These are phyloP conservation scores for Epirrhoe alternata DNA, from an alignment of 2,888 invertebrate genomes.

Conservation along the genomic window DNA sequence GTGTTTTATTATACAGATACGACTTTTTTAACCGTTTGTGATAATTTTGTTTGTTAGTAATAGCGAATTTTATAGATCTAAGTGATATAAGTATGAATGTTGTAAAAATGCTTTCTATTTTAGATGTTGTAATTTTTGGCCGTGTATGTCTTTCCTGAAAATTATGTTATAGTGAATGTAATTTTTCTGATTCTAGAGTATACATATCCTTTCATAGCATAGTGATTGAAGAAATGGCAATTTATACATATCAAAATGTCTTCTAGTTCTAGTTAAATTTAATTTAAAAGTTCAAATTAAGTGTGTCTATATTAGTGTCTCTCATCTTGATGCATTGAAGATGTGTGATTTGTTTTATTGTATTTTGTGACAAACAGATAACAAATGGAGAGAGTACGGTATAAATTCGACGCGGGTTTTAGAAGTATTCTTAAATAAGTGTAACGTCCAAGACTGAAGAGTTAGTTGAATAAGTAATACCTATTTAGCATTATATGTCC, in stretches of 20 bases:
- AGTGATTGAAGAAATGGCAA: conserved; percentile 40
- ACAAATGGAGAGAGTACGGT: conserved; percentile 56
- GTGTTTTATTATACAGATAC: conserved; percentile 75
- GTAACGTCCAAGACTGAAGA: conserved; percentile 85
- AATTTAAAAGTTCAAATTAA: conserved; percentile 51
- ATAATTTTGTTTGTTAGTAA: conserved; percentile 70
- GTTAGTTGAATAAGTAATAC: conserved; percentile 82
- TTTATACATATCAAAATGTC: conserved; percentile 50
- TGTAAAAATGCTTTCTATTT: conserved; percentile 76
- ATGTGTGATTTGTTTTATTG: conserved; percentile 54
- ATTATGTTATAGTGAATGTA: conserved; percentile 71
- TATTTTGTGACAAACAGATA: conserved; percentile 34
- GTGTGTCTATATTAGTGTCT: conserved; percentile 44
- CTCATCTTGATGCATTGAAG: conserved; percentile 41
- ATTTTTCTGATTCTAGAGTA: conserved; percentile 71
- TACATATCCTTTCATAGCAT: conserved; percentile 48
- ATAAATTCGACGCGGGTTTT: conserved; percentile 81
- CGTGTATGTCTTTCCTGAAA: conserved; percentile 70
- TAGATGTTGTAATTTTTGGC: conserved; percentile 75
- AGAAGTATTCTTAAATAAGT: conserved; percentile 83
- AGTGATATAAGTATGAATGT: conserved; percentile 66
- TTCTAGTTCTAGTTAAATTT: conserved; percentile 42
- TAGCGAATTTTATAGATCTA: conserved; percentile 66
- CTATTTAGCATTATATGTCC: conserved; percentile 83
- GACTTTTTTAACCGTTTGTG: conserved; percentile 75